Evolutionary conservation across 2,797 vertebrate genomes (phyloP), one percentile per base, ranked within the genome.

Genomic region (Diceros bicornis): DNA sequence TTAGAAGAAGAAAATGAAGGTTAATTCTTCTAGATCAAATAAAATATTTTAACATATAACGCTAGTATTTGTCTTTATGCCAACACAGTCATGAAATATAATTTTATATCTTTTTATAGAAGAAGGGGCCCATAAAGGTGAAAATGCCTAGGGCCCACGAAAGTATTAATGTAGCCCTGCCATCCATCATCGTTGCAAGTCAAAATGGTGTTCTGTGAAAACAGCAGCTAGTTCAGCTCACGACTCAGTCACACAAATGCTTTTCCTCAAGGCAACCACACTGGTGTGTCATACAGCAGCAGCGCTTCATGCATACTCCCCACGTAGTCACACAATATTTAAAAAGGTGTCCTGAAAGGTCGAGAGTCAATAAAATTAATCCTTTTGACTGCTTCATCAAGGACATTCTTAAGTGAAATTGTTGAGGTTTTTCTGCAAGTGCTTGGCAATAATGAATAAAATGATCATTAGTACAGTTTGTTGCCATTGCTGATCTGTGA

Each of bases 51-150:
- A 68, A 81, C 37, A 61, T 32, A 68, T 62, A 81, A 77, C 32
- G 57, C 75, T 66, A 87, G 68, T 85, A 55, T 89, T 59, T 93
- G 27, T 94, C 57, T 88, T 94, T 79, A 74, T 95, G 79, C 29
- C 74, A 72, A 34, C 7, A 3, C 7, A 79, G 32, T 95, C 50
- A 57, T 64, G 81, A 95, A 87, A 57, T 64, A 21, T 37, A 66
- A 86, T 86, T 92, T 87, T 59, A 27, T 47, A 59, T 74, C 57
- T 81, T 37, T 72, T 87, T 74, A 74, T n/a, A 75, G 61, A 81
- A 71, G 9, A 75, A 89, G 27, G 50, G 23, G 11, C 25, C n/a
- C 25, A 52, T 16, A 44, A 94, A 90, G 64, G 62, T 16, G 68
- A 69, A 92, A 77, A 37, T 34, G 9, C 23, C 41, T 2, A 6